A percentile compares a stretch with the other conserved stretches of the same genome.
Evolutionary conservation across 1,140 invertebrate species (phyloP).

Genomic region (Glossosoma conforme): DNA sequence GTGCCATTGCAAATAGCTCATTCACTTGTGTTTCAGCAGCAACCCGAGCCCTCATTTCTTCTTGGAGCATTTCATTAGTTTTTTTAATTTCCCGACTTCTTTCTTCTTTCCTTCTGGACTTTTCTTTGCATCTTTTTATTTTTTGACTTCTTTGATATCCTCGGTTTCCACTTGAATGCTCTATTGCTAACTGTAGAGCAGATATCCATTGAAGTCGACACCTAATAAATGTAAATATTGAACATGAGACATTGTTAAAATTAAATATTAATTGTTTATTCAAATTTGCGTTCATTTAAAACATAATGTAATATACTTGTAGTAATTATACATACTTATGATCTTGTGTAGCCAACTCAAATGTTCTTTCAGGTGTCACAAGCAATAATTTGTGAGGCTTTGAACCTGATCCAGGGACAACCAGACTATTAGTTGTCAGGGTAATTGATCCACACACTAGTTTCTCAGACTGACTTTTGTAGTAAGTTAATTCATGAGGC

Average conservation of each 20-base stretch:
- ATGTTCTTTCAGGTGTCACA: slow-evolving; percentile 61
- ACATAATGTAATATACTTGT: not conserved
- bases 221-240: slow-evolving; percentile 34
- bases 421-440: slow-evolving; percentile 60
- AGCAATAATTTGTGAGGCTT: slow-evolving; percentile 54
- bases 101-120: slow-evolving; percentile 51
- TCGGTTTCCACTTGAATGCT: slow-evolving; percentile 58
- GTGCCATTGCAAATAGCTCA: slow-evolving; percentile 60
- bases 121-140: slow-evolving; percentile 55
- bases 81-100: slow-evolving; percentile 48
- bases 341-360: slow-evolving; percentile 64
- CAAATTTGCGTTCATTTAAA: not conserved
- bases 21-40: slow-evolving; percentile 61
- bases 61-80: slow-evolving; percentile 54
- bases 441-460: slow-evolving; percentile 63
- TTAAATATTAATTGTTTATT: not conserved
- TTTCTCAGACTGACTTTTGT: slow-evolving; percentile 65
- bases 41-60: slow-evolving; percentile 61
- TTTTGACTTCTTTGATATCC: slow-evolving; percentile 63
- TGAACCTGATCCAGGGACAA: slow-evolving; percentile 55
- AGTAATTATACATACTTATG: slow-evolving; percentile 53
- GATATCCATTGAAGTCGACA: slow-evolving; percentile 67
- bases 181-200: slow-evolving; percentile 63
- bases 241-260: not conserved
- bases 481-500: slow-evolving; percentile 69